phyloP scores from a whole-genome alignment of 2,797 vertebrate species.

The Cyclopterus lumpus region DNA sequence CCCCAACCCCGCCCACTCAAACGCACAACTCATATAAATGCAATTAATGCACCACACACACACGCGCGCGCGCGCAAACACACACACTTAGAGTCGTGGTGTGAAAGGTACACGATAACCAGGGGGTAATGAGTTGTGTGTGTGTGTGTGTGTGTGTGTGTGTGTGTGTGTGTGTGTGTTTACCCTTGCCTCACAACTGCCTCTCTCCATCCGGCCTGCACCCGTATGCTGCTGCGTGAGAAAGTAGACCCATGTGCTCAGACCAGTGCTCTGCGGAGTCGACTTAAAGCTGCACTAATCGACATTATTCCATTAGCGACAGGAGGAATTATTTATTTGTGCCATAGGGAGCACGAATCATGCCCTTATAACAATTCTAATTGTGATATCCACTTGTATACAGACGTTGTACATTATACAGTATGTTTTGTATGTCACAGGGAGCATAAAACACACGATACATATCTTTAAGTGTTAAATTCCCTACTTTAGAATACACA shows the following conservation, averaged over 20 bases:
- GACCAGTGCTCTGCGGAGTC: too few relatives aligned
- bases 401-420: background rate
- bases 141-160: conserved; percentile 71
- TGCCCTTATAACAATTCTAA: background rate
- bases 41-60: conserved; percentile 52
- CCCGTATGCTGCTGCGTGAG: conserved; percentile 29
- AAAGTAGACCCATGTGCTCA: conserved; percentile 15
- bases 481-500: background rate
- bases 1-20: conserved; percentile 25
- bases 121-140: conserved; percentile 74
- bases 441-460: background rate
- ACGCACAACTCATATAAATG: conserved; percentile 58
- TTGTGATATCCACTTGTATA: background rate
- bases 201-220: conserved; percentile 45
- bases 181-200: conserved; percentile 57
- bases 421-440: background rate
- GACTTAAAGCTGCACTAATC: too few relatives aligned
- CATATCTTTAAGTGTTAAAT: background rate
- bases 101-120: conserved; percentile 79
- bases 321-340: too few relatives aligned
- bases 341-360: background rate
- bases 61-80: conserved; percentile 37
- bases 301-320: background rate
- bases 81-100: conserved; percentile 75
- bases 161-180: conserved; percentile 72